These are phyloP conservation scores for Poecilia latipinna DNA, from an alignment of 2,113 vertebrate species.

Conservation along the genomic window DNA sequence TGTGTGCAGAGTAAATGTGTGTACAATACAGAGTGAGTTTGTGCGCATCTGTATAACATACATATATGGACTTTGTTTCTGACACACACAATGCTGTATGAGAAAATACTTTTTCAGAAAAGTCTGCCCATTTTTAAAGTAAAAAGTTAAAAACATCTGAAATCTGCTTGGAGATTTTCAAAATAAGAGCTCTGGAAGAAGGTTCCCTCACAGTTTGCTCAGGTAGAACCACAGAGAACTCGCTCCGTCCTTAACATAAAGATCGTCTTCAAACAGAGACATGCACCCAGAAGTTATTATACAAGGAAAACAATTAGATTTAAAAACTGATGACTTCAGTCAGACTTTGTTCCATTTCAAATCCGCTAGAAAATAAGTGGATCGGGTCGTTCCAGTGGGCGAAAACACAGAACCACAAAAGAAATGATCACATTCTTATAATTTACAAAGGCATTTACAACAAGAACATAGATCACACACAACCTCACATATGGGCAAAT, in stretches of 20 bases:
- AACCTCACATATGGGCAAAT: neutral
- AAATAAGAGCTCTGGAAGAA: slow-evolving; percentile 25
- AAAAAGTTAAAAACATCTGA: neutral
- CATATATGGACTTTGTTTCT: neutral
- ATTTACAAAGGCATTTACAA: neutral
- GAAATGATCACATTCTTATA: neutral
- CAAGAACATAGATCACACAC: neutral
- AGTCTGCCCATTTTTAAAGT: neutral
- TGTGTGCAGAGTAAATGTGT: slow-evolving; percentile 2
- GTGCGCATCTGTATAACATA: slow-evolving; percentile 9
- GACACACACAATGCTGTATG: slow-evolving; percentile 8
- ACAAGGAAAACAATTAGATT: neutral
- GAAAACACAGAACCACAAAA: neutral
- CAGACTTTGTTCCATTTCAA: neutral
- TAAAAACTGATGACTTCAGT: neutral
- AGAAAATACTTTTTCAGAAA: slow-evolving; percentile 5
- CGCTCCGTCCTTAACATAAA: neutral
- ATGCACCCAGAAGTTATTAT: neutral
- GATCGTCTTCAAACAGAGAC: neutral
- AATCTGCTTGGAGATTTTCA: slow-evolving; percentile 5
- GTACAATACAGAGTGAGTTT: slow-evolving; percentile 24
- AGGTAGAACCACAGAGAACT: neutral
- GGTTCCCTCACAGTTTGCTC: neutral
- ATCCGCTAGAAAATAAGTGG: neutral
- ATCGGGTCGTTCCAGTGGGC: neutral